Conservation (phyloP, 2,888 invertebrate genomes). For the Harmothoe impar region DNA sequence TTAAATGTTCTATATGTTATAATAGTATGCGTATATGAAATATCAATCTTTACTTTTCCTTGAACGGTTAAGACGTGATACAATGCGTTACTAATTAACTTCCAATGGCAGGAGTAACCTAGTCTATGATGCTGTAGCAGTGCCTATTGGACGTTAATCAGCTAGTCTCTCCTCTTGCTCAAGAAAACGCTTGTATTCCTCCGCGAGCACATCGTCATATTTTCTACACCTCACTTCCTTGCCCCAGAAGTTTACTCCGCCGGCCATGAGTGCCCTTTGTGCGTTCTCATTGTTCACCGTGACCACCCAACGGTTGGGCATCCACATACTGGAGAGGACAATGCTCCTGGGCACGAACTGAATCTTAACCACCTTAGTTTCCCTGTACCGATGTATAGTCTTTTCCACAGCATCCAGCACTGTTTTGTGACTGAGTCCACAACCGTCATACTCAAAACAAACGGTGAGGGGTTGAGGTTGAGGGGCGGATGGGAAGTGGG, state of each 20-base stretch:
- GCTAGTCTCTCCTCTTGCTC: slow-evolving; percentile 19
- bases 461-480: not conserved
- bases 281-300: slow-evolving; percentile 42
- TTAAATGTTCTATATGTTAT: too few species aligned
- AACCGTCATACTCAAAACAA: slow-evolving; percentile 33
- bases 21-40: too few species aligned
- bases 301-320: slow-evolving; percentile 29
- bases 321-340: slow-evolving; percentile 25
- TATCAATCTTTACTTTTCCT: too few species aligned
- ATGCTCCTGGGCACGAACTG: slow-evolving; percentile 43
- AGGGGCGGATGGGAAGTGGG: not conserved
- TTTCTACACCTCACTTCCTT: slow-evolving; percentile 22
- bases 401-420: not conserved
- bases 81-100: too few species aligned
- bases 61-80: too few species aligned
- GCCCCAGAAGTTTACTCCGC: slow-evolving; percentile 2
- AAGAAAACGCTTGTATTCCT: slow-evolving; percentile 40
- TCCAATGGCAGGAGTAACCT: too few species aligned
- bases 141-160: not conserved
- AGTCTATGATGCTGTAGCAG: not conserved
- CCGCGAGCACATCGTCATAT: not conserved
- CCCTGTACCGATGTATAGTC: not conserved
- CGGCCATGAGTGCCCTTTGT: not conserved
- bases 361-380: not conserved
- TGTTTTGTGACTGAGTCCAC: slow-evolving; percentile 47